Evolutionary conservation across 1,140 invertebrate genomes (phyloP).

Genomic region (Frieseomelitta varia): DNA sequence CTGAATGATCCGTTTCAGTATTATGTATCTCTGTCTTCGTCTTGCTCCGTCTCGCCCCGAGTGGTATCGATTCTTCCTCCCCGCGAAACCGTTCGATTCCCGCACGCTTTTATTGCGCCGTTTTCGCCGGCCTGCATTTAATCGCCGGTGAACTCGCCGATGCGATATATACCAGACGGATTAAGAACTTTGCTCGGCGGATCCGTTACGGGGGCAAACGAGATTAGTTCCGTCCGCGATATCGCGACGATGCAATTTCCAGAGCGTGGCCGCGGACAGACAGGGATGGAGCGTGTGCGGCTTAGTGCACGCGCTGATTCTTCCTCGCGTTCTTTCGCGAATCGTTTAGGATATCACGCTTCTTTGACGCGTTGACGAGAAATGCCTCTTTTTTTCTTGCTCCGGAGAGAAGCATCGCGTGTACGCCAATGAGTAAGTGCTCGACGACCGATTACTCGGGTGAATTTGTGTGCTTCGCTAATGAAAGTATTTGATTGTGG

Average conservation of each 20-base stretch:
- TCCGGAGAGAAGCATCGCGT: too few species aligned
- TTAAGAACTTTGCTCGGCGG: slow-evolving; percentile 43
- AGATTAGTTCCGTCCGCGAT: slow-evolving; percentile 32
- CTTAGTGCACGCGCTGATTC: background rate
- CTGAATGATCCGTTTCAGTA: too few species aligned
- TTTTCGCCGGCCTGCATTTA: slow-evolving; percentile 28
- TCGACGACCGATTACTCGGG: too few species aligned
- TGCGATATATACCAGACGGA: background rate
- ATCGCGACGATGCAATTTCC: slow-evolving; percentile 7
- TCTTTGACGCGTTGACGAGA: too few species aligned
- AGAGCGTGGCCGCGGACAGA: background rate
- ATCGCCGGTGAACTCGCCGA: background rate
- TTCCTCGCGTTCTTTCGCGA: background rate
- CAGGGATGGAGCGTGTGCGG: background rate
- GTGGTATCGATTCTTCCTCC: slow-evolving; percentile 3
- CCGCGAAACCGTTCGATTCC: background rate
- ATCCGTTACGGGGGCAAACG: slow-evolving; percentile 45
- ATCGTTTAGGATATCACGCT: background rate
- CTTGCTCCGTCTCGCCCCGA: too few species aligned
- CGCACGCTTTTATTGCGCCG: slow-evolving; percentile 14
- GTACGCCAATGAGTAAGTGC: too few species aligned
- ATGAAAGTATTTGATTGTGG: too few species aligned
- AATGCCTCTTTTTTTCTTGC: too few species aligned
- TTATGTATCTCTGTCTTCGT: too few species aligned
- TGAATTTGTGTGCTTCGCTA: too few species aligned